Percentiles rank a stretch among this genome's conserved stretches.
phyloP scores from a whole-genome alignment of 2,113 vertebrate species.

The Tapirus terrestris region DNA sequence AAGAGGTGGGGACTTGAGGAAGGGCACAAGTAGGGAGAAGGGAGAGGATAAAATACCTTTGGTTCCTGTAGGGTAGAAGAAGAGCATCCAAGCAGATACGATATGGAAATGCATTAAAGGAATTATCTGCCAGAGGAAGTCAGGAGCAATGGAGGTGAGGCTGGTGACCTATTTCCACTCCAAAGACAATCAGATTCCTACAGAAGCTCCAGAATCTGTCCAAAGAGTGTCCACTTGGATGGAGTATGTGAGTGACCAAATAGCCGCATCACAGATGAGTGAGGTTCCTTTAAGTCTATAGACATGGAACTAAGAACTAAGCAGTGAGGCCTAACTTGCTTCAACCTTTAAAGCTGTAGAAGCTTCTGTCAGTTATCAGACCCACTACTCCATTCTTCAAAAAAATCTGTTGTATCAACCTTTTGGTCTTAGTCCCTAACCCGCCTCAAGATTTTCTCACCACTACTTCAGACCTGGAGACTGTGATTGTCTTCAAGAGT shows the following conservation, averaged over 20 bases:
- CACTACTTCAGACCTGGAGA: neutral
- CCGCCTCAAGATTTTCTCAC: neutral
- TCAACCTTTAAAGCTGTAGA: neutral
- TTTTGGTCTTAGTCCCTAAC: neutral
- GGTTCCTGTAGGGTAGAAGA: neutral
- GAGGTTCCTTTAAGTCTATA: neutral
- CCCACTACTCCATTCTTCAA: neutral
- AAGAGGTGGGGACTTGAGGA: neutral
- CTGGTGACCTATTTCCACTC: neutral
- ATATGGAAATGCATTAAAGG: neutral
- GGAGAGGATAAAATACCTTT: neutral
- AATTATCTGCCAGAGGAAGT: neutral
- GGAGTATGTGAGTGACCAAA: neutral
- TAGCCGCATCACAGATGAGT: neutral
- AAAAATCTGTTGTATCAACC: neutral
- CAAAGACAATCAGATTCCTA: neutral
- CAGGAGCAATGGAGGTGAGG: neutral
- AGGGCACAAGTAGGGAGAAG: neutral
- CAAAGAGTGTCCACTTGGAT: neutral
- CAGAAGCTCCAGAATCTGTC: neutral
- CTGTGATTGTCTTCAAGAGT: neutral
- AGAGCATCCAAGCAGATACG: neutral
- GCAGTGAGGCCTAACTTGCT: neutral
- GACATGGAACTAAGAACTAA: neutral
- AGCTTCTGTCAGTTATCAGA: neutral